A percentile compares a stretch with the other conserved stretches of the same genome.
Evolutionary conservation across 2,113 vertebrate genomes (phyloP).

Genomic region (Grammatotria lemairii): DNA sequence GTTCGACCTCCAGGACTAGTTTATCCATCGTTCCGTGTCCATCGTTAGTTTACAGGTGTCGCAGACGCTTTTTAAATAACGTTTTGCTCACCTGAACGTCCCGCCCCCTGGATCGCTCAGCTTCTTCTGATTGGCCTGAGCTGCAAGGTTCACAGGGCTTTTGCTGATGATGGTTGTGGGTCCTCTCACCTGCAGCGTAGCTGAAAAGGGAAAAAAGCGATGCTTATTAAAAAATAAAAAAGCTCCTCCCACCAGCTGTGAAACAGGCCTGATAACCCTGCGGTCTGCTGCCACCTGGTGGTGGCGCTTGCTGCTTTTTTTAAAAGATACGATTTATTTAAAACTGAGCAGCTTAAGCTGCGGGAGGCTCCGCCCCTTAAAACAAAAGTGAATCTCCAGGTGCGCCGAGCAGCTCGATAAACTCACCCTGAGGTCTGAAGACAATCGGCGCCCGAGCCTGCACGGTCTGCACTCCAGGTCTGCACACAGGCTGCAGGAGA

Average conservation of each 20-base stretch:
- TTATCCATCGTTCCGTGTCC: accelerated
- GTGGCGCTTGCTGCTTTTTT: not conserved
- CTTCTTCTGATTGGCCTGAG: conserved; percentile 80
- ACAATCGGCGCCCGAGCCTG: conserved; percentile 73
- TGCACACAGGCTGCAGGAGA: conserved; percentile 56
- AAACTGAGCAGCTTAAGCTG: not conserved
- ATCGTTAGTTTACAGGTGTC: not conserved
- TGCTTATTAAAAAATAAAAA: not conserved
- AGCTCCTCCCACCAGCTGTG: not conserved
- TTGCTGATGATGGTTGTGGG: conserved; percentile 66
- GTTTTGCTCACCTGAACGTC: conserved; percentile 70
- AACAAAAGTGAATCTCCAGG: not conserved
- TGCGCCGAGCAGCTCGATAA: not conserved
- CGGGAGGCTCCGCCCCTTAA: not conserved
- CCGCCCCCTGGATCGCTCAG: conserved; percentile 74
- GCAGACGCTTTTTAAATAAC: not conserved
- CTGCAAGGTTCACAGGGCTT: conserved; percentile 63
- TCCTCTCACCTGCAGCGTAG: conserved; percentile 61
- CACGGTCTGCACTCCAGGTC: conserved; percentile 62
- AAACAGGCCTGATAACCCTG: not conserved
- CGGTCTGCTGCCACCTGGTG: not conserved
- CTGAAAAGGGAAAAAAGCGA: conserved; percentile 10
- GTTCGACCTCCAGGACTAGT: accelerated
- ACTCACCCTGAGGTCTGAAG: conserved; percentile 72
- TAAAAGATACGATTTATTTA: not conserved